Evolutionary conservation across 92 coral and sea anemone species (phyloP).

Genomic region (Epizoanthus illoricatus): DNA sequence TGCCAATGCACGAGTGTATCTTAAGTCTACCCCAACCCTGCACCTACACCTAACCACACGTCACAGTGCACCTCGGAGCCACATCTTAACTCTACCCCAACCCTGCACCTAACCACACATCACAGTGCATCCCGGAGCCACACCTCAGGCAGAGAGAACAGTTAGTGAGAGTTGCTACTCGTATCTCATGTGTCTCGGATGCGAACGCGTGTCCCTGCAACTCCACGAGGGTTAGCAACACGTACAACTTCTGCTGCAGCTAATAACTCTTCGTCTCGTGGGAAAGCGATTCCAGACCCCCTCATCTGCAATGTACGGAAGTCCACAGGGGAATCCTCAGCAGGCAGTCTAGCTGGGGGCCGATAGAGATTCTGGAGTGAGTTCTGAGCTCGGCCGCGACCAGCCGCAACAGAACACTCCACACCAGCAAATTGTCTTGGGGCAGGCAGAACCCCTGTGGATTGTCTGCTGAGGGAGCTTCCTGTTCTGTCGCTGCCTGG

Average conservation of each 20-base stretch:
- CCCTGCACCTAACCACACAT: not conserved
- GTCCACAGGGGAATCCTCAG: conserved; percentile 44
- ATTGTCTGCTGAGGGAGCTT: not conserved
- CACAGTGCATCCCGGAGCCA: not conserved
- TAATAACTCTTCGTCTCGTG: conserved; percentile 81
- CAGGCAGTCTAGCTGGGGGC: conserved; percentile 79
- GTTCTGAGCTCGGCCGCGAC: conserved; percentile 92
- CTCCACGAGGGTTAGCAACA: conserved; percentile 47
- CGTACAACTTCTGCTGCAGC: conserved; percentile 66
- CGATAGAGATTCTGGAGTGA: conserved; percentile 61
- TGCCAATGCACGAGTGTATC: not conserved
- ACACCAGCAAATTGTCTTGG: conserved; percentile 18
- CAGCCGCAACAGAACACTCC: conserved; percentile 55
- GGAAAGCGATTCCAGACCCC: conserved; percentile 54
- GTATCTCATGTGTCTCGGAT: conserved; percentile 53
- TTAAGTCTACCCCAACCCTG: not conserved
- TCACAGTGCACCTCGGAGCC: no score
- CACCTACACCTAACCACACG: no score
- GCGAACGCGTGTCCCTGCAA: conserved; percentile 83
- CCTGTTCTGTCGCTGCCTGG: not conserved
- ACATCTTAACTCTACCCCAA: not conserved
- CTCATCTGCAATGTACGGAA: conserved; percentile 19
- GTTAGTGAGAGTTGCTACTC: not conserved
- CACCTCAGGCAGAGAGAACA: conserved; percentile 19
- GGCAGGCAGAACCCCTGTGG: not conserved